These are phyloP conservation scores for Cecidostiba fungosa DNA, from an alignment of 2,888 invertebrate species.

Conservation along the genomic window DNA sequence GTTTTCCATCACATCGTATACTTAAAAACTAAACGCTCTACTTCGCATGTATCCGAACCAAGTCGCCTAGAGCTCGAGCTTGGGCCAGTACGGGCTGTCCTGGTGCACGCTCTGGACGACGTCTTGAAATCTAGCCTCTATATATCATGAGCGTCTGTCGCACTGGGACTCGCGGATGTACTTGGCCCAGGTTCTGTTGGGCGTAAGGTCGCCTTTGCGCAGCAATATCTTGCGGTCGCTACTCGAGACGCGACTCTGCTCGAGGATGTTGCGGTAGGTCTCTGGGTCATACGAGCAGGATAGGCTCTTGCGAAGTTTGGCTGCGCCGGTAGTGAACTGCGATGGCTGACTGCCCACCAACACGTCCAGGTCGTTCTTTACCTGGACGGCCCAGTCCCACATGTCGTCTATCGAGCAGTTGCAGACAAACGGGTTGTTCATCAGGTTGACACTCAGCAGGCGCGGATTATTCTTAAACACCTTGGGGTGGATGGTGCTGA, in stretches of 20 bases:
- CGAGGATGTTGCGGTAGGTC: slow-evolving; percentile 74
- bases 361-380: slow-evolving; percentile 84
- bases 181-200: slow-evolving; percentile 87
- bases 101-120: slow-evolving; percentile 63
- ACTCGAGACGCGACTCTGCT: slow-evolving; percentile 81
- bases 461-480: slow-evolving; percentile 83
- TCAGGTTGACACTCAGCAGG: slow-evolving; percentile 84
- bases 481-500: slow-evolving; percentile 83
- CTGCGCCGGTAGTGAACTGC: slow-evolving; percentile 84
- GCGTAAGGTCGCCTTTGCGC: slow-evolving; percentile 83
- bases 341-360: slow-evolving; percentile 86
- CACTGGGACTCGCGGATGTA: slow-evolving; percentile 86
- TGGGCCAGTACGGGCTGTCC: slow-evolving; percentile 41
- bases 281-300: slow-evolving; percentile 85
- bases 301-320: slow-evolving; percentile 85
- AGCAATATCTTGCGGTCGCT: slow-evolving; percentile 82
- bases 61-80: slow-evolving; percentile 64
- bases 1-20: neutral
- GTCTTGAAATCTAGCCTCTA: slow-evolving; percentile 65
- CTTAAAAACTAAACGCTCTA: slow-evolving; percentile 51
- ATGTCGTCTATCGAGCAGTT: slow-evolving; percentile 86
- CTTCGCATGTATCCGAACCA: neutral
- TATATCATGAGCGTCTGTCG: slow-evolving; percentile 78
- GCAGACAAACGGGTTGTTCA: slow-evolving; percentile 87
- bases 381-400: slow-evolving; percentile 88